These are phyloP conservation scores for Galbula dea DNA, from an alignment of 2,113 vertebrate genomes.

Conservation along the genomic window DNA sequence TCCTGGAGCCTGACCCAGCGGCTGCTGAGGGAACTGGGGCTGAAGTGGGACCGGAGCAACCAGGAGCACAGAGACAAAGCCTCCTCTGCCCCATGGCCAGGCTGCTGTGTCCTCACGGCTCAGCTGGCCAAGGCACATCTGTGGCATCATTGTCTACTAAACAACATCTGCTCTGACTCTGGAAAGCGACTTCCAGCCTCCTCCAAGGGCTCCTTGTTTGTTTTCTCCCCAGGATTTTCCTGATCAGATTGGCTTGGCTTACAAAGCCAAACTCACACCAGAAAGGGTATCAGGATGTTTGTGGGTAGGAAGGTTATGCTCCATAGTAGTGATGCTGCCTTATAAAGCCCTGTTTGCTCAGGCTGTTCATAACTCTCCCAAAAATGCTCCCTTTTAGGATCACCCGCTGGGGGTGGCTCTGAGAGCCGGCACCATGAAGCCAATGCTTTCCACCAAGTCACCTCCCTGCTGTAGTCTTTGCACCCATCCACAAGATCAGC, in stretches of 20 bases:
- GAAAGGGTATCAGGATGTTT: constrained; percentile 33
- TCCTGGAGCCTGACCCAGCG: neutral
- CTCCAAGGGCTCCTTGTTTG: neutral
- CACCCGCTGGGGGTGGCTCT: rapidly evolving
- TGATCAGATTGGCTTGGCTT: constrained; percentile 31
- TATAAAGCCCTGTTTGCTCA: constrained; percentile 33
- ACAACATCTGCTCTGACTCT: constrained; percentile 29
- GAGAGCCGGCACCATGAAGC: neutral
- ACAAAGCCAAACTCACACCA: constrained; percentile 34
- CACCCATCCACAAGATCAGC: neutral
- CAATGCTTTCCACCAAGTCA: neutral
- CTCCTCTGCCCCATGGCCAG: neutral
- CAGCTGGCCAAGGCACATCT: neutral
- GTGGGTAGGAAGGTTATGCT: constrained; percentile 4
- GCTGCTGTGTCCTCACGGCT: neutral
- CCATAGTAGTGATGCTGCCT: constrained; percentile 21
- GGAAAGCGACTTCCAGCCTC: neutral
- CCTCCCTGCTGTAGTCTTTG: neutral
- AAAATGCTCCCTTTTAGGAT: constrained; percentile 30
- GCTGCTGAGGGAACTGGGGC: neutral
- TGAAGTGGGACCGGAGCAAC: neutral
- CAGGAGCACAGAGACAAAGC: rapidly evolving
- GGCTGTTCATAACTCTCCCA: neutral
- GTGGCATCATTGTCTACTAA: constrained; percentile 16
- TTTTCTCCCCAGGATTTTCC: constrained; percentile 51